Percentiles rank a stretch among this genome's conserved stretches.
Evolutionary conservation across 1,140 invertebrate genomes (phyloP).

Genomic region (Protaetia brevitarsis): DNA sequence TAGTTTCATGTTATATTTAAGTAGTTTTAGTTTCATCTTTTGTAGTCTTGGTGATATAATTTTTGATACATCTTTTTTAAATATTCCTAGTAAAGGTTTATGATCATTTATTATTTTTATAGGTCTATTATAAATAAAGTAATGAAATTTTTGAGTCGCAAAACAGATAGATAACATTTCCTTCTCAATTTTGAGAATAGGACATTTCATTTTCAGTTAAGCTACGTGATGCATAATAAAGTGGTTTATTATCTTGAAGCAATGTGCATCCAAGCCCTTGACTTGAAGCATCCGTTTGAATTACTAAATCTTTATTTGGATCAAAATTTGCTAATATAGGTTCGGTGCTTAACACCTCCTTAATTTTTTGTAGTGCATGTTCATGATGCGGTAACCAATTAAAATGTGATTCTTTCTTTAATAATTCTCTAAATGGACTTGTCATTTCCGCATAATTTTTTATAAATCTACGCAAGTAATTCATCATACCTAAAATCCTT

Average conservation of each 20-base stretch:
- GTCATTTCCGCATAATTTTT: conserved; percentile 34
- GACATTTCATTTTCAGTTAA: neutral
- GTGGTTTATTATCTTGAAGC: no score
- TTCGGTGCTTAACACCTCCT: neutral
- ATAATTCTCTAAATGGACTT: conserved; percentile 31
- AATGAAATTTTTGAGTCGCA: neutral
- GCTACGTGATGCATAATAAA: no score
- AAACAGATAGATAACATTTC: neutral
- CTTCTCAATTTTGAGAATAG: neutral
- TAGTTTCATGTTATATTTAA: no score
- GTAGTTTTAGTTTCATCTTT: neutral
- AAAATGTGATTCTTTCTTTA: conserved; percentile 32
- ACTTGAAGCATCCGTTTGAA: conserved; percentile 25
- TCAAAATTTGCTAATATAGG: neutral
- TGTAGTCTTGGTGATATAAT: neutral
- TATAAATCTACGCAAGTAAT: neutral
- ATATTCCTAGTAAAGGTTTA: neutral
- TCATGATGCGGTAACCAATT: conserved; percentile 29
- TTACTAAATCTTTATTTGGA: no score
- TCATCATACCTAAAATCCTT: conserved; percentile 24
- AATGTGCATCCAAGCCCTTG: neutral
- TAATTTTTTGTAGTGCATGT: neutral
- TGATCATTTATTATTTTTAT: neutral
- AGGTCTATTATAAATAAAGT: neutral
- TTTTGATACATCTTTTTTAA: neutral